These are phyloP conservation scores for Beris chalybata DNA, from an alignment of 2,888 invertebrate species.

Conservation along the genomic window DNA sequence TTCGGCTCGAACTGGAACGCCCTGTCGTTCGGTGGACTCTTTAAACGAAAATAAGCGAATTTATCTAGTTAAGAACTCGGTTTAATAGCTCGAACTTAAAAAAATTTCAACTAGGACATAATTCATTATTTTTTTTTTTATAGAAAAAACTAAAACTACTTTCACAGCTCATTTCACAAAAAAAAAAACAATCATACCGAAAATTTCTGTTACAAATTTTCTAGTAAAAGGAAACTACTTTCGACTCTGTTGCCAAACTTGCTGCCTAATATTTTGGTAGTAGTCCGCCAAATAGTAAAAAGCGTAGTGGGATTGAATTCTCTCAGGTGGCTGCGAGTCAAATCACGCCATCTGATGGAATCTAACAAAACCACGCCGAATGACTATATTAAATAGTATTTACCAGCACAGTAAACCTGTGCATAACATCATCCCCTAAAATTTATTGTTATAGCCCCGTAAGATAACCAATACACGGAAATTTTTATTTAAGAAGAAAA, in stretches of 20 bases:
- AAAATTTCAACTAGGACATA: not conserved
- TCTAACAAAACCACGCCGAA: too few relatives aligned
- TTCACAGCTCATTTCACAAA: not conserved
- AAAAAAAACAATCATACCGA: not conserved
- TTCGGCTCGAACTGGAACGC: conserved; percentile 44
- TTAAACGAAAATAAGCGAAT: conserved; percentile 20
- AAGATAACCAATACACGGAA: conserved; percentile 23
- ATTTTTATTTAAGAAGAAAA: conserved; percentile 15
- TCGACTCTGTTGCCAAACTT: too few relatives aligned
- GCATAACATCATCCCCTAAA: not conserved
- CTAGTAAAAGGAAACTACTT: conserved; percentile 39
- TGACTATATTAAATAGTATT: too few relatives aligned
- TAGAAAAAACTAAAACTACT: not conserved
- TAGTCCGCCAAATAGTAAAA: conserved; percentile 1
- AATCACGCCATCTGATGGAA: too few relatives aligned
- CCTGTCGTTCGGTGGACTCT: conserved; percentile 18
- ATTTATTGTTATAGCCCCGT: conserved; percentile 22
- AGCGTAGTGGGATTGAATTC: not conserved
- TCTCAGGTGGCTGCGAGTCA: too few relatives aligned
- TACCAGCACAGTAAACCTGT: too few relatives aligned
- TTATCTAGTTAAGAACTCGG: conserved; percentile 8
- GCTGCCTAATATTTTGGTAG: too few relatives aligned
- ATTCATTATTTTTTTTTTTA: not conserved
- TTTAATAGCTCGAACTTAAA: conserved; percentile 3
- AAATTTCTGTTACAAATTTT: conserved; percentile 42